These are phyloP conservation scores for Lepidurus arcticus DNA, from an alignment of 1,140 invertebrate species.

Conservation along the genomic window DNA sequence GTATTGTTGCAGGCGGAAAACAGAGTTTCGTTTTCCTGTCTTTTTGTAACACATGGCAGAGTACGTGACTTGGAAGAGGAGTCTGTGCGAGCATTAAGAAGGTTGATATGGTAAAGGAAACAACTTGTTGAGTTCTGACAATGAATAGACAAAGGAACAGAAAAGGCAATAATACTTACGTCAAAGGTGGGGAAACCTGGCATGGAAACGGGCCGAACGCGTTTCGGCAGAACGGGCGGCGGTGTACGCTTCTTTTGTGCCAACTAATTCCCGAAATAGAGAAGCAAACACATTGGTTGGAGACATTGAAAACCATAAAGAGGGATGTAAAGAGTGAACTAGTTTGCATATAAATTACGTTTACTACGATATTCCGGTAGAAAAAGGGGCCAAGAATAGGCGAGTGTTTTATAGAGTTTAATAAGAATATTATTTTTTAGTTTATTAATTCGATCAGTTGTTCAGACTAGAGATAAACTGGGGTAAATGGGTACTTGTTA, in stretches of 20 bases:
- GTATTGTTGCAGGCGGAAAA: neutral
- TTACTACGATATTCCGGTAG: too few species aligned
- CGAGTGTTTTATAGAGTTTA: too few species aligned
- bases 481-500: neutral
- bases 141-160: neutral
- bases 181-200: conserved; percentile 25
- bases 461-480: neutral
- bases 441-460: neutral
- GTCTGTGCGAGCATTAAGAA: neutral
- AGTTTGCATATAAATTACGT: too few species aligned
- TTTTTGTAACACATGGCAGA: neutral
- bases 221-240: conserved; percentile 30
- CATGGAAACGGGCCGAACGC: conserved; percentile 29
- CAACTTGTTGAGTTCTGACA: neutral
- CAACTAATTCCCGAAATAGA: conserved; percentile 17
- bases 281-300: neutral
- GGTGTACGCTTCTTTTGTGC: conserved; percentile 31
- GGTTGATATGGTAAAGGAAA: neutral
- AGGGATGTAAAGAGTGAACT: too few species aligned
- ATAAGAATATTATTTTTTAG: too few species aligned
- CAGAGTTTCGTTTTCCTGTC: neutral
- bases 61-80: neutral
- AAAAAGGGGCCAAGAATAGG: too few species aligned
- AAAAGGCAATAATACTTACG: conserved; percentile 20
- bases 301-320: too few species aligned